Conservation (phyloP, 30 jellyfish, hydroid and myxozoan genomes). For the Sanderia malayensis region DNA sequence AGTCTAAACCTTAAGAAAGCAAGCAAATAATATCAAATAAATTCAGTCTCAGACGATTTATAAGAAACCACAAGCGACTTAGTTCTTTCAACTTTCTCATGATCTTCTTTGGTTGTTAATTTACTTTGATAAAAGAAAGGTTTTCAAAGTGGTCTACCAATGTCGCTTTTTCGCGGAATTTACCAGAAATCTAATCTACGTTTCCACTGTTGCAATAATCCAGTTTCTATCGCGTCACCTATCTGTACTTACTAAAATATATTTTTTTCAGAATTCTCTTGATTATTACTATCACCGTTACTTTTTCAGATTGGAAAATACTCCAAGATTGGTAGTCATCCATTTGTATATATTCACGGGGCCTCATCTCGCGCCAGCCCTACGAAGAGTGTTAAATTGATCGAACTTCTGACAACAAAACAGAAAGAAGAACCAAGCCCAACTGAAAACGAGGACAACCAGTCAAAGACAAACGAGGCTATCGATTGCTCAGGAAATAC, state of each 20-base stretch:
- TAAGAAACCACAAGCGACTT: neutral
- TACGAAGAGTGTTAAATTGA: conserved; percentile 45
- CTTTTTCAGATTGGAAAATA: conserved; percentile 57
- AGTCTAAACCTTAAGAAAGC: no score
- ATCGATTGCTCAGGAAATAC: conserved; percentile 9
- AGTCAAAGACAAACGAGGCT: conserved; percentile 16
- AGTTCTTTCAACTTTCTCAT: neutral
- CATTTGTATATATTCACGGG: conserved; percentile 65
- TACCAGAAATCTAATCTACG: no score
- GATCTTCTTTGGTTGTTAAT: neutral
- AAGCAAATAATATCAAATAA: neutral
- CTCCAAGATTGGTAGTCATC: conserved; percentile 60
- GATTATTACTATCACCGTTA: no score
- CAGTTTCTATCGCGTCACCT: no score
- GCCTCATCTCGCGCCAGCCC: conserved; percentile 69
- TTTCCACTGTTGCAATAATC: no score
- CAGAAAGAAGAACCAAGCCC: conserved; percentile 5
- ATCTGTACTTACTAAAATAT: no score
- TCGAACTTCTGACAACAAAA: conserved; percentile 57
- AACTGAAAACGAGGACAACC: conserved; percentile 27
- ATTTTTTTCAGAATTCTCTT: no score
- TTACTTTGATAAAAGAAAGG: neutral
- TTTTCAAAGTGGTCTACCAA: neutral
- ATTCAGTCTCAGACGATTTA: neutral
- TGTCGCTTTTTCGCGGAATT: neutral